phyloP scores from a whole-genome alignment of 1,140 invertebrate species.

The Lamellibrachia luymesi region DNA sequence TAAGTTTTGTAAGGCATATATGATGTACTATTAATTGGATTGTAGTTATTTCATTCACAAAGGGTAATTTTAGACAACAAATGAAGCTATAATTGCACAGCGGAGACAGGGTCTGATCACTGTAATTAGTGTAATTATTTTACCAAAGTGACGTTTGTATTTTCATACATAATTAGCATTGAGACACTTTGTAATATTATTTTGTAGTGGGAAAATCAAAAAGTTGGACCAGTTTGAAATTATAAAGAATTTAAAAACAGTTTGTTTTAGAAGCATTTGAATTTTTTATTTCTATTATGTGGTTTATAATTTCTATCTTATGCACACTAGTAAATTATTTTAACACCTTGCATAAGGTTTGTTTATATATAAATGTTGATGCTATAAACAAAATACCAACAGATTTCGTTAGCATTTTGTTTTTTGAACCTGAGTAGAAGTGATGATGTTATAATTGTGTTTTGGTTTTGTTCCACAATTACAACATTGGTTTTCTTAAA shows the following conservation, averaged over 20 bases:
- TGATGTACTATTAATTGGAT: background rate
- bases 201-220: background rate
- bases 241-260: background rate
- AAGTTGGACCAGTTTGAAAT: background rate
- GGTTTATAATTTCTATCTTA: background rate
- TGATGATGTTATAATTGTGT: background rate
- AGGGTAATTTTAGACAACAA: background rate
- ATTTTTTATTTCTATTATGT: background rate
- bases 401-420: background rate
- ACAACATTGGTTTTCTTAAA: background rate
- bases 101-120: background rate
- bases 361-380: background rate
- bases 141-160: background rate
- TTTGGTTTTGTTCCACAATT: background rate
- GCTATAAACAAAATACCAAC: background rate
- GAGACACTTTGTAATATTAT: background rate
- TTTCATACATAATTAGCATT: background rate
- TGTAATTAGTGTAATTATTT: background rate
- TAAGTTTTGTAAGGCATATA: background rate
- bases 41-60: background rate
- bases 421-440: background rate
- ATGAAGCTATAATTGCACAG: background rate
- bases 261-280: background rate
- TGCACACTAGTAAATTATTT: background rate
- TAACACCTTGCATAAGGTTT: background rate